phyloP scores from a whole-genome alignment of 2,113 vertebrate genomes.

The Rostratula benghalensis region DNA sequence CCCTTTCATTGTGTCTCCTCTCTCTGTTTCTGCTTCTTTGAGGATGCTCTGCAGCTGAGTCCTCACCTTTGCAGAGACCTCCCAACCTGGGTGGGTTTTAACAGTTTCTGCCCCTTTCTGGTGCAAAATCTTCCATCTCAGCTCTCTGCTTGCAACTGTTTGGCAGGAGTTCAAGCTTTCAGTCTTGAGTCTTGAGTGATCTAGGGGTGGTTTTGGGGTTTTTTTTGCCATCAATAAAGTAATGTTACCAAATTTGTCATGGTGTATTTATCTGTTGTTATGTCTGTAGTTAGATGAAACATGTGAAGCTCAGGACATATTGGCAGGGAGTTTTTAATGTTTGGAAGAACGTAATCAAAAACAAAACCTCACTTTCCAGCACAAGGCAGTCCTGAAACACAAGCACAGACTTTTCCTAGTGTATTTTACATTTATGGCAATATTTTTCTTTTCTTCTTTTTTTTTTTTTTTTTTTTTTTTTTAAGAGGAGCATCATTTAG shows the following conservation, averaged over 20 bases:
- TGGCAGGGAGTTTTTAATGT: slow-evolving; percentile 44
- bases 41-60: not conserved
- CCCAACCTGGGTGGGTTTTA: not conserved
- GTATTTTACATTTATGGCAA: not conserved
- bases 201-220: not conserved
- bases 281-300: slow-evolving; percentile 46
- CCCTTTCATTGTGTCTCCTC: not conserved
- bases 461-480: not conserved
- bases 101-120: not conserved
- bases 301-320: slow-evolving; percentile 12
- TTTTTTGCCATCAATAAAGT: slow-evolving; percentile 33
- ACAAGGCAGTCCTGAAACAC: not conserved
- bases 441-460: not conserved
- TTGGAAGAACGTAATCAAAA: slow-evolving; percentile 27
- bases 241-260: slow-evolving; percentile 47
- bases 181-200: slow-evolving; percentile 12
- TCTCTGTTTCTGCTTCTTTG: not conserved
- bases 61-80: not conserved
- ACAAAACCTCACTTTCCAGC: slow-evolving; percentile 1
- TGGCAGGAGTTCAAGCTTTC: slow-evolving; percentile 32
- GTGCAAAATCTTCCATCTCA: not conserved
- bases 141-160: not conserved
- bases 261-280: slow-evolving; percentile 62
- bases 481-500: slow-evolving; percentile 3
- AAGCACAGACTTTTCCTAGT: not conserved